Conservation (phyloP, 2,797 vertebrate species). For the Enteromius thamalakanensis region DNA sequence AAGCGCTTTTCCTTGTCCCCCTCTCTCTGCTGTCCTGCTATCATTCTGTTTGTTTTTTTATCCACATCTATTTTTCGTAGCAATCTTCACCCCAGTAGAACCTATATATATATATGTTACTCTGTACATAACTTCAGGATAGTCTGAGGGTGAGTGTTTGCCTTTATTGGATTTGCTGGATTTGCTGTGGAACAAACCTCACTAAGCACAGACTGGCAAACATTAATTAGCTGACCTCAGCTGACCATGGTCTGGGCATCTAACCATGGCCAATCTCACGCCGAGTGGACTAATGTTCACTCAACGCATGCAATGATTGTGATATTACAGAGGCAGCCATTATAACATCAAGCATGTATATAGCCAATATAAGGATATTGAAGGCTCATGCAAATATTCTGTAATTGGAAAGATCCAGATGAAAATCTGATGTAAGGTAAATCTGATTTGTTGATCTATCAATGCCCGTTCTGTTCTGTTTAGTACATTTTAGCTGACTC, state of each 20-base stretch:
- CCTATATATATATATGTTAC: background rate
- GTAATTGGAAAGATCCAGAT: background rate
- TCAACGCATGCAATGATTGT: background rate
- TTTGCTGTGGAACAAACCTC: conserved; percentile 62
- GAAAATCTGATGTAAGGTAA: background rate
- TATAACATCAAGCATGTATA: background rate
- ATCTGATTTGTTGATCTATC: background rate
- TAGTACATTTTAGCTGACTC: conserved; percentile 21
- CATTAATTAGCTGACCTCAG: conserved; percentile 52
- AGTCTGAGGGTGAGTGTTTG: background rate
- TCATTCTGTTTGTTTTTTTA: conserved; percentile 15
- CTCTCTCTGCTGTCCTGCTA: background rate
- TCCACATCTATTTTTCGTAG: background rate
- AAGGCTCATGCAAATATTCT: background rate
- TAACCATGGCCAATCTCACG: conserved; percentile 42
- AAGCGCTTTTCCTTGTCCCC: background rate
- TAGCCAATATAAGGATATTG: background rate
- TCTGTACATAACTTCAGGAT: background rate
- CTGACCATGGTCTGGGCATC: conserved; percentile 28
- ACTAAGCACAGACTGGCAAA: conserved; percentile 47
- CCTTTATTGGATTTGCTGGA: conserved; percentile 59
- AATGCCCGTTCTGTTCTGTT: background rate
- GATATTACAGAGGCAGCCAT: background rate
- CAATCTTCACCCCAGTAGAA: background rate
- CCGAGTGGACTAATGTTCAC: conserved; percentile 47